Conservation (phyloP, 2,113 vertebrate species). For the Microtus pennsylvanicus region DNA sequence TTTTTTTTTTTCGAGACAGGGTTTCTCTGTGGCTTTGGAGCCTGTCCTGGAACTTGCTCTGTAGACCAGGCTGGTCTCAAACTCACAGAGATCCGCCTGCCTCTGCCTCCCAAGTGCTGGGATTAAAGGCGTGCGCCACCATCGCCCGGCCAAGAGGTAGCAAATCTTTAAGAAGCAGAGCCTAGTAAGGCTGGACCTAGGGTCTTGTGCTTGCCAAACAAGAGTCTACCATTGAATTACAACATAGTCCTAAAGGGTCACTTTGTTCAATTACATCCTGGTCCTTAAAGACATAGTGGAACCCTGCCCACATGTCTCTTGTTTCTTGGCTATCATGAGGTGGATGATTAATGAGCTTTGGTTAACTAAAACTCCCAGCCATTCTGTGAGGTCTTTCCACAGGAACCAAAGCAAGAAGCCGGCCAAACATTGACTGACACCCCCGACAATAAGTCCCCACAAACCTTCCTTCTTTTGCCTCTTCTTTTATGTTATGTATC, state of each 20-base stretch:
- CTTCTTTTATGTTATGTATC: background rate
- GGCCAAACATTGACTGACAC: background rate
- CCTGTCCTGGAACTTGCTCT: too few species aligned
- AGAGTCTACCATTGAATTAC: background rate
- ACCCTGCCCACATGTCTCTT: background rate
- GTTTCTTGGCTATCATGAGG: background rate
- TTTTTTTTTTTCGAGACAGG: too few species aligned
- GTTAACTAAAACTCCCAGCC: background rate
- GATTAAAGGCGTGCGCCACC: too few species aligned
- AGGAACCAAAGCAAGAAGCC: background rate
- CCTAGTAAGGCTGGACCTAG: background rate
- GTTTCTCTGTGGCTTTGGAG: too few species aligned
- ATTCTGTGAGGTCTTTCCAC: background rate
- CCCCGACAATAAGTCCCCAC: background rate
- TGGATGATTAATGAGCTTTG: background rate
- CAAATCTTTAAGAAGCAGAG: background rate
- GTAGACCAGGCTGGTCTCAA: too few species aligned
- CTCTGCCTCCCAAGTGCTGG: too few species aligned
- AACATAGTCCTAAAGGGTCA: background rate
- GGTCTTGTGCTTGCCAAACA: background rate
- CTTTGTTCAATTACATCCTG: background rate
- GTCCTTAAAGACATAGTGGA: background rate
- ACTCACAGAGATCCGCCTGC: too few species aligned
- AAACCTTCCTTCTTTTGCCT: background rate
- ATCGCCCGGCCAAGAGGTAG: too few species aligned